Evolutionary conservation across 2,888 invertebrate species (phyloP).

Genomic region (Crematogaster levior): DNA sequence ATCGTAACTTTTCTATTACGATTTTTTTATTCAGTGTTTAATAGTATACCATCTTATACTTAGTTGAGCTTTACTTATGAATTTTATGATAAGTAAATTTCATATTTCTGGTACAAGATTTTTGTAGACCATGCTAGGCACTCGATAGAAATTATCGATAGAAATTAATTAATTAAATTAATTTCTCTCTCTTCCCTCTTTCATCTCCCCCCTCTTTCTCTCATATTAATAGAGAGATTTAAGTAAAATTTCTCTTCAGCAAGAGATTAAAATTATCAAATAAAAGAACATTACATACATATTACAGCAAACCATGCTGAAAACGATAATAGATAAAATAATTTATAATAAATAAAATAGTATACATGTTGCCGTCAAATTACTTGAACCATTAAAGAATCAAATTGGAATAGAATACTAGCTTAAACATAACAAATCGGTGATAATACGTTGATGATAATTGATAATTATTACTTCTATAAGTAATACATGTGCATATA

Average conservation of each 20-base stretch:
- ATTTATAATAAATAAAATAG: neutral
- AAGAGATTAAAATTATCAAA: neutral
- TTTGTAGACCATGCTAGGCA: neutral
- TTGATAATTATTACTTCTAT: neutral
- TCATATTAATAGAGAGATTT: neutral
- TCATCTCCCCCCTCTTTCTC: no score
- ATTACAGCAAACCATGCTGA: neutral
- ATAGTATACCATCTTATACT: neutral
- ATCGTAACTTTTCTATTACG: neutral
- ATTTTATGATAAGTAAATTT: neutral
- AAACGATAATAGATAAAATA: no score
- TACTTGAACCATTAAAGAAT: neutral
- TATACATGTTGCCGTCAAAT: neutral
- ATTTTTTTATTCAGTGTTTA: neutral
- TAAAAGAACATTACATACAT: neutral
- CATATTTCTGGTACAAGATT: neutral
- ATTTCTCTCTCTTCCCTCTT: neutral
- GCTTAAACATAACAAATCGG: slow-evolving; percentile 16
- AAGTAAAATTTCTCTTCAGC: neutral
- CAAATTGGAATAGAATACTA: slow-evolving; percentile 2
- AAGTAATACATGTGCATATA: neutral
- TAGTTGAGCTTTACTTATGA: neutral
- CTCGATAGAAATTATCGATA: neutral
- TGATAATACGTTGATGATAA: neutral
- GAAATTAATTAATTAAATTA: slow-evolving; percentile 14